phyloP scores from a whole-genome alignment of 2,888 invertebrate genomes.

The Eucriotettix oculatus region DNA sequence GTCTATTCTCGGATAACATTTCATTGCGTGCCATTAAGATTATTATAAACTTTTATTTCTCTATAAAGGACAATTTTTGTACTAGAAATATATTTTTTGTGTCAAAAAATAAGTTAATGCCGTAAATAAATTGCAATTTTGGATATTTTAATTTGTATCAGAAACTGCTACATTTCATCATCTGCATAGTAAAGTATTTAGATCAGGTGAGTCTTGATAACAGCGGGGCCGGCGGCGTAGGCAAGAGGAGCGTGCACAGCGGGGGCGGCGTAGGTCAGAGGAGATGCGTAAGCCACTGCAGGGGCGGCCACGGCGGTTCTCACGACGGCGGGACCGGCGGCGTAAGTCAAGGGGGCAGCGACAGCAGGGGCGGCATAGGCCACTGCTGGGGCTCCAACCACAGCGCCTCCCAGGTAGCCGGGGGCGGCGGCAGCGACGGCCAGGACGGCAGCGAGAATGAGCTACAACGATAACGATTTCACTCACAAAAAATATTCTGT shows the following conservation, averaged over 20 bases:
- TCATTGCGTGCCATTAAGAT: too few species aligned
- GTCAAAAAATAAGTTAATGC: too few species aligned
- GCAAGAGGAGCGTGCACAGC: slow-evolving; percentile 5
- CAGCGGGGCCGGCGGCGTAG: slow-evolving; percentile 1
- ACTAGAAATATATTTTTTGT: too few species aligned
- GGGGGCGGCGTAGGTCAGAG: slow-evolving; percentile 10
- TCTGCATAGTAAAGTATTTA: too few species aligned
- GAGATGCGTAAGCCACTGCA: neutral
- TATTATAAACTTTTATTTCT: too few species aligned
- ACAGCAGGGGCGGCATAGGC: slow-evolving; percentile 8
- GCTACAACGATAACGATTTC: too few species aligned
- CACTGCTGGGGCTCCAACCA: slow-evolving; percentile 15
- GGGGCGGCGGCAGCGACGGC: neutral
- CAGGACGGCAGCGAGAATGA: neutral
- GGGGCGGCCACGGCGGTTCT: slow-evolving; percentile 22
- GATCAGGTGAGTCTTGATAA: slow-evolving; percentile 11
- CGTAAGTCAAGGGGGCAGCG: slow-evolving; percentile 14
- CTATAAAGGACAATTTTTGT: too few species aligned
- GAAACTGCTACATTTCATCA: too few species aligned
- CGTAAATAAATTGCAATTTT: too few species aligned
- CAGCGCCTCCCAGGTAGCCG: neutral
- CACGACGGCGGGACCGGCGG: slow-evolving; percentile 10
- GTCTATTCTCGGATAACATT: too few species aligned
- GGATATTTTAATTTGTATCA: too few species aligned
- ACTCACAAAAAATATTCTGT: too few species aligned